Evolutionary conservation across 2,797 vertebrate genomes (phyloP).

Genomic region (Emys orbicularis): DNA sequence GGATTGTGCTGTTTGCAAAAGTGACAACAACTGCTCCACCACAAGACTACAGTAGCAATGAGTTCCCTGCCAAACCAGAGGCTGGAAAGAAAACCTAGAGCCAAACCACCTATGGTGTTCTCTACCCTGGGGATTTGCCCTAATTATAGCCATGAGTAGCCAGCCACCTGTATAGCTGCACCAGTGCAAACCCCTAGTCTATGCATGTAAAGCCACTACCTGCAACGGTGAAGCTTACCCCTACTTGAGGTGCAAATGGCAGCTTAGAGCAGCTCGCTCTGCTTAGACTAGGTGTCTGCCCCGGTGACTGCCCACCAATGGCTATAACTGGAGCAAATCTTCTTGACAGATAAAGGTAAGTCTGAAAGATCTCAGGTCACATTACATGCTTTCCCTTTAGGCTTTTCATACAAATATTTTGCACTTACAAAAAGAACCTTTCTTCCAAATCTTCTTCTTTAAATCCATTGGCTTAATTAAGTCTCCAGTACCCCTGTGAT

Average conservation of each 20-base stretch:
- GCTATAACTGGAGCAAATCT: not conserved
- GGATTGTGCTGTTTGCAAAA: not conserved
- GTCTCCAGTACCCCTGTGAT: not conserved
- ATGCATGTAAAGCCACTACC: not conserved
- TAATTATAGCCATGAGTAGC: not conserved
- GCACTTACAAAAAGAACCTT: not conserved
- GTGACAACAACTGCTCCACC: not conserved
- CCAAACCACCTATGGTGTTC: not conserved
- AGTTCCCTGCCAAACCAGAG: not conserved
- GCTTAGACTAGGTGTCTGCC: not conserved
- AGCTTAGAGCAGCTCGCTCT: rapidly evolving
- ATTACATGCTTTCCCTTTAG: rapidly evolving
- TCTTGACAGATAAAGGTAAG: not conserved
- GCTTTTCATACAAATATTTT: not conserved
- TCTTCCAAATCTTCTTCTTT: not conserved
- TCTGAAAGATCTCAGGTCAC: not conserved
- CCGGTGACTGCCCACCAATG: not conserved
- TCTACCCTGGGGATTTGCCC: not conserved
- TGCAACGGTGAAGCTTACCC: not conserved
- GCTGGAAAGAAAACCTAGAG: not conserved
- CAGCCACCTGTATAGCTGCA: not conserved
- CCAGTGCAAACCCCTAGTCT: not conserved
- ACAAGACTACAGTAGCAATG: not conserved
- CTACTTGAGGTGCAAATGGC: not conserved
- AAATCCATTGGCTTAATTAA: not conserved